A percentile compares a stretch with the other conserved stretches of the same genome.
These are phyloP conservation scores for Gasterosteus aculeatus DNA, from an alignment of 2,113 vertebrate genomes.

Conservation along the genomic window DNA sequence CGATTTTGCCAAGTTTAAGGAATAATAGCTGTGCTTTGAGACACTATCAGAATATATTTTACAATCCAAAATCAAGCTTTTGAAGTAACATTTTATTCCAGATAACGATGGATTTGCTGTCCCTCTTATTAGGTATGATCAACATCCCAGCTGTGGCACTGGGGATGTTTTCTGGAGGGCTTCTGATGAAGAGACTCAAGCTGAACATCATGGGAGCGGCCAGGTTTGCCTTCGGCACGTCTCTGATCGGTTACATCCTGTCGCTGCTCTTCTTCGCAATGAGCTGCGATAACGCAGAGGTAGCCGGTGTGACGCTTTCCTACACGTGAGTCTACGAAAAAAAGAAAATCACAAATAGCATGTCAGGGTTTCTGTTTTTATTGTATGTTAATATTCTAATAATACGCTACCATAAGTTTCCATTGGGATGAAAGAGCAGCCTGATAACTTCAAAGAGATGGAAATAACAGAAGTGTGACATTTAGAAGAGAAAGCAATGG, in stretches of 20 bases:
- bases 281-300: constrained; percentile 86
- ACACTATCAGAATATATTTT: neutral
- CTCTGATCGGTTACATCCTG: constrained; percentile 83
- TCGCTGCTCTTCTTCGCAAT: constrained; percentile 82
- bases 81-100: neutral
- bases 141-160: constrained; percentile 88
- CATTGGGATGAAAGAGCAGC: neutral
- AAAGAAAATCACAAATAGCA: neutral
- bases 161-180: constrained; percentile 91
- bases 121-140: constrained; percentile 84
- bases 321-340: constrained; percentile 84
- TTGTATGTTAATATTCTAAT: neutral
- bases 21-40: neutral
- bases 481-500: neutral
- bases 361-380: neutral
- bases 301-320: constrained; percentile 90
- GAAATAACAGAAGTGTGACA: neutral
- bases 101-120: neutral
- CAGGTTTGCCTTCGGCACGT: constrained; percentile 82
- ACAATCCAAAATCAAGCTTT: neutral
- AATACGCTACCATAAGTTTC: neutral
- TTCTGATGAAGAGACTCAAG: constrained; percentile 93
- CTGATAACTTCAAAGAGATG: too few relatives aligned
- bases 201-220: constrained; percentile 87
- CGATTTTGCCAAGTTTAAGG: neutral